Evolutionary conservation across 1,140 invertebrate species (phyloP).

Genomic region (Drosophila pandora): DNA sequence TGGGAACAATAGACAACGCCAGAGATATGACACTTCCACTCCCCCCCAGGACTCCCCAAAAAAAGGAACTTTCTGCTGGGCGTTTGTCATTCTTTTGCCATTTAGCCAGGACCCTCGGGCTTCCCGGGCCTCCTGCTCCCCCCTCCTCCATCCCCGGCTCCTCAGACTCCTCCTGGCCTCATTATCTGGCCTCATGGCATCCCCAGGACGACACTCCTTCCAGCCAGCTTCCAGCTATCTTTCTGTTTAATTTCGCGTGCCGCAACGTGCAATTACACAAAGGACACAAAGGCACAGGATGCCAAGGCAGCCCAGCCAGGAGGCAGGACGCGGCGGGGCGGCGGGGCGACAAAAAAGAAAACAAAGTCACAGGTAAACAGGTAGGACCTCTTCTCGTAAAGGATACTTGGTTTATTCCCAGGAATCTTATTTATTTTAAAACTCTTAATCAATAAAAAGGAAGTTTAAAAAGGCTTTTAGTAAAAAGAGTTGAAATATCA

Average conservation of each 20-base stretch:
- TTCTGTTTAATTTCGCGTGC: slow-evolving; percentile 72
- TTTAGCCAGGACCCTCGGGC: slow-evolving; percentile 57
- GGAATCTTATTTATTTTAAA: background rate
- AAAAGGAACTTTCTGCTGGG: slow-evolving; percentile 51
- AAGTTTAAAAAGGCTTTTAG: background rate
- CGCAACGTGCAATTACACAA: slow-evolving; percentile 73
- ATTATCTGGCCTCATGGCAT: slow-evolving; percentile 48
- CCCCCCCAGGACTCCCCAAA: slow-evolving; percentile 15
- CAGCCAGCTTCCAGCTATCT: slow-evolving; percentile 14
- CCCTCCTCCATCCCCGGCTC: background rate
- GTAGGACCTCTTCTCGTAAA: background rate
- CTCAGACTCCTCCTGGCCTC: slow-evolving; percentile 28
- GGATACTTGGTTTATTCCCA: background rate
- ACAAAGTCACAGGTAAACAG: background rate
- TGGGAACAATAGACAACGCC: slow-evolving; percentile 71
- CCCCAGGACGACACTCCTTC: background rate
- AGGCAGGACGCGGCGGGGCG: background rate
- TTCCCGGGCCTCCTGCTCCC: background rate
- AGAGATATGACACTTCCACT: slow-evolving; percentile 25
- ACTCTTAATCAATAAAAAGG: background rate
- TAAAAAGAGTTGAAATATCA: too few relatives aligned
- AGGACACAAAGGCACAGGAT: slow-evolving; percentile 16
- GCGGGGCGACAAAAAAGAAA: background rate
- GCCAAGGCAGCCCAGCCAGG: slow-evolving; percentile 2
- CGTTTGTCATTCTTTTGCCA: slow-evolving; percentile 76